Base-by-base conservation (phyloP, 1,140 invertebrate genomes). In the Brachionus asplanchnoidis region DNA sequence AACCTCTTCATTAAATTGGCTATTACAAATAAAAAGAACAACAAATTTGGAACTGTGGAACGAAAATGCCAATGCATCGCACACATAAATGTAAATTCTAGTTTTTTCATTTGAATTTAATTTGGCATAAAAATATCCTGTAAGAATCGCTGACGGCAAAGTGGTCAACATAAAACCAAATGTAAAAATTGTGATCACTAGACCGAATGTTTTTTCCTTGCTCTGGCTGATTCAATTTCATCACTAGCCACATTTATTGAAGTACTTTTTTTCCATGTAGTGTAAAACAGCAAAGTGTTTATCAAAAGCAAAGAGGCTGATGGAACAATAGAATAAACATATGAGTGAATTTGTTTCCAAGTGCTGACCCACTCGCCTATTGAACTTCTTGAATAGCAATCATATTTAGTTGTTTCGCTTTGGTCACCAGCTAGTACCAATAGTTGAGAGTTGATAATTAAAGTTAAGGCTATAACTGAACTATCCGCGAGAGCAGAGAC, bases 401-500 rank as follows among this genome's bases (percentile, higher is more conserved):
- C 56, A 36, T 36, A 36, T 36, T 36, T 36, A 40, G 9, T 7
- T 8, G 11, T 28, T 36, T 80, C 17, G 0, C 4, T 23, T 23
- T 80, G 9, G 12, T 80, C 77, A 8, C 44, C 44, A 20, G n/a
- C 77, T 65, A 80, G 14, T 11, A 80, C 17, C 17, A 80, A 40
- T 6, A 80, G 23, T 8, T 80, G 77, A 14, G 77, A 80, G 20
- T 80, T 80, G 20, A 26, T 8, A 7, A 80, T 65, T 36, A 23
- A 32, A 40, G 50, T 53, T 56, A 80, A 26, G 0, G 32, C 17
- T 11, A 56, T 36, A 2, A 80, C 14, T 17, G 56, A 96, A 97
- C 87, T 95, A 99, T 93, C 97, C 97, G 0, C 96, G 98, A 88
- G 96, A 99, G 89, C 96, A 98, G 88, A 97, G 97, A 87, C 94